phyloP scores from a whole-genome alignment of 2,888 invertebrate genomes.

The Cataglyphis cursor region DNA sequence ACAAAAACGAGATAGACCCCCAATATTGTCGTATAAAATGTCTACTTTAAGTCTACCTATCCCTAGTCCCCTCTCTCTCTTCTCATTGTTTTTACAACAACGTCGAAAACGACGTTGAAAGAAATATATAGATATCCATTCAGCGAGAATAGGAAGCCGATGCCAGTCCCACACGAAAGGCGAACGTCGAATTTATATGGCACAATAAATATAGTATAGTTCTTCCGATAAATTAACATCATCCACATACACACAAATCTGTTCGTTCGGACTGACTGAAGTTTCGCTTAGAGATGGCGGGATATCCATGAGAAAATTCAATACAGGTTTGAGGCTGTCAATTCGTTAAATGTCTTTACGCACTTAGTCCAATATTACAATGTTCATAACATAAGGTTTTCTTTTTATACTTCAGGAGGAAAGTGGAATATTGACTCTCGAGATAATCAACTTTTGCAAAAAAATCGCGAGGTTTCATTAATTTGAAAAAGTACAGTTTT shows the following conservation, averaged over 20 bases:
- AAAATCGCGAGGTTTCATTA: not conserved
- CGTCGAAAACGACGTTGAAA: slow-evolving; percentile 47
- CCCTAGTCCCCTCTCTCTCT: slow-evolving; percentile 48
- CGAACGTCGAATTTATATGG: slow-evolving; percentile 76
- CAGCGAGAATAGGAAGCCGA: slow-evolving; percentile 65
- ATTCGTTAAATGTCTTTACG: slow-evolving; percentile 48
- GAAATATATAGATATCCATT: slow-evolving; percentile 47
- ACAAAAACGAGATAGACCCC: slow-evolving; percentile 61
- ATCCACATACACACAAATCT: slow-evolving; percentile 63
- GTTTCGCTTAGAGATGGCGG: slow-evolving; percentile 44
- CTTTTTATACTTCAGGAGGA: slow-evolving; percentile 41
- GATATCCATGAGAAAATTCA: slow-evolving; percentile 1
- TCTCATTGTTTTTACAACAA: slow-evolving; percentile 55
- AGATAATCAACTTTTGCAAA: not conserved
- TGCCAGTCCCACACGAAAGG: slow-evolving; percentile 66
- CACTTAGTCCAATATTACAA: slow-evolving; percentile 46
- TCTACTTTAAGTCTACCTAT: slow-evolving; percentile 63
- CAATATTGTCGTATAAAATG: slow-evolving; percentile 71
- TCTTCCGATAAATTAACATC: slow-evolving; percentile 69
- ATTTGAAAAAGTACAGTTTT: not conserved
- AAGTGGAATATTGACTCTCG: slow-evolving; percentile 50
- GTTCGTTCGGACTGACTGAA: slow-evolving; percentile 61
- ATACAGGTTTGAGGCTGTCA: slow-evolving; percentile 31
- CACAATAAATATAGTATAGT: slow-evolving; percentile 76
- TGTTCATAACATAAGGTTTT: slow-evolving; percentile 21